Conservation (phyloP, 2,797 vertebrate genomes). For the Ctenopoma kingsleyae region DNA sequence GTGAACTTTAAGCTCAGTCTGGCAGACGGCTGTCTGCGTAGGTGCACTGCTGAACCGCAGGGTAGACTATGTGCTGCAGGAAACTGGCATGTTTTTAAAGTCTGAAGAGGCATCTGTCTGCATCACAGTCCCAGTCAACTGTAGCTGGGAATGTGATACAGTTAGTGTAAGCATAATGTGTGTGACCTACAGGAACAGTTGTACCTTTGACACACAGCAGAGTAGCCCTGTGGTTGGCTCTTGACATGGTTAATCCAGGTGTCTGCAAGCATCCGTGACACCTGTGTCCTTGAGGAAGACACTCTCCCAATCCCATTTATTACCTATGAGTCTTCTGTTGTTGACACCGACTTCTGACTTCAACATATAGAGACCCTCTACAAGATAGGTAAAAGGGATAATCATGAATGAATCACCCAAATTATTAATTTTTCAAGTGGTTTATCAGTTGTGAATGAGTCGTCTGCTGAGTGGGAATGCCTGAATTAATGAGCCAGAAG, state of each 20-base stretch:
- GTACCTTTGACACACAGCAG: constrained; percentile 28
- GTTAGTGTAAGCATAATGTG: constrained; percentile 59
- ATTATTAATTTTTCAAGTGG: constrained; percentile 42
- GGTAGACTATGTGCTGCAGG: constrained; percentile 13
- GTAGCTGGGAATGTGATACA: constrained; percentile 51
- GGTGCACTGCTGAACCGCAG: constrained; percentile 2
- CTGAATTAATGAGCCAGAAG: constrained; percentile 59
- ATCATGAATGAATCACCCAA: constrained; percentile 28
- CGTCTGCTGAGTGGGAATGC: constrained; percentile 60
- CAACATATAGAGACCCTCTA: background rate
- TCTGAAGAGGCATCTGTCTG: constrained; percentile 30
- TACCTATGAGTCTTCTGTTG: constrained; percentile 2
- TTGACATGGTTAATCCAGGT: constrained; percentile 21
- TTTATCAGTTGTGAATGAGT: constrained; percentile 61
- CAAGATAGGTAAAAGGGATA: constrained; percentile 2
- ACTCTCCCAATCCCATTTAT: background rate
- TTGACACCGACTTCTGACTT: constrained; percentile 29
- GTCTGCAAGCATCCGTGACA: background rate
- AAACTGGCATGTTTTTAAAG: constrained; percentile 48
- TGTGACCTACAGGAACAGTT: constrained; percentile 43
- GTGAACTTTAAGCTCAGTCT: constrained; percentile 11
- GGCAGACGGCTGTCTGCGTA: constrained; percentile 14
- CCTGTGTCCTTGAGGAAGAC: constrained; percentile 19
- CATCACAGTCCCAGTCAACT: constrained; percentile 9
- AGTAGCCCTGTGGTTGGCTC: constrained; percentile 5